Evolutionary conservation across 2,888 invertebrate species (phyloP), one percentile per base, ranked within the genome.

Genomic region (Heliconius charithonia): DNA sequence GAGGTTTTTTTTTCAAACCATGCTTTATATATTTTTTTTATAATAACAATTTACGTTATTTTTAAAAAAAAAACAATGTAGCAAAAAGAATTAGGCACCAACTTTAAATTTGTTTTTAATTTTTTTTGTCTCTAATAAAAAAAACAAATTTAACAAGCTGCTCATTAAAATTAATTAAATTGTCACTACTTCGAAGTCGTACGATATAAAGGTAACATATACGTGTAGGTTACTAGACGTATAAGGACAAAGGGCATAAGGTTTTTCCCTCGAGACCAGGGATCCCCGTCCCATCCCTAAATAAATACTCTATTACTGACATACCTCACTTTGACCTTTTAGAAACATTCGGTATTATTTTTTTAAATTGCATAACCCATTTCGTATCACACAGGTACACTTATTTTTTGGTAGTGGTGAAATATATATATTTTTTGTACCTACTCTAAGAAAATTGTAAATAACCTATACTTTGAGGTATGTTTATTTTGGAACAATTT

Each of bases 271-370:
- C 41, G 69, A 76, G 82, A 78, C 79, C 56, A 41, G 76, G 65
- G 75, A 66, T 63, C 74, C 72, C 80, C 69, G 37, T 72, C 76
- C 78, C 76, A 51, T 73, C 81, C 81, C 80, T 81, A 79, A 80
- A 80, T 80, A 82, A 82, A 82, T 82, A 82, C 81, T 72, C 79
- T 79, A 81, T 82, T 82, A 82, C 79, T 63, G 74, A 69, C 80
- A 63, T 80, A 79, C 77, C 75, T 78, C 69, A 78, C 70, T 79
- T 79, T 81, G 78, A 79, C 81, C 79, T 81, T 80, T 77, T 63
- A 69, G 63, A 73, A 69, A 80, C 73, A 75, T 70, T 41, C 75
- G 19, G 67, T 75, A 78, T 72, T 66, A 69, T 79, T 75, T 75
- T 79, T 22, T 81, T 79, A 76, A 73, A 76, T 67, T 67, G 19